These are phyloP conservation scores for Microhierax caerulescens DNA, from an alignment of 2,797 vertebrate genomes.

Conservation along the genomic window DNA sequence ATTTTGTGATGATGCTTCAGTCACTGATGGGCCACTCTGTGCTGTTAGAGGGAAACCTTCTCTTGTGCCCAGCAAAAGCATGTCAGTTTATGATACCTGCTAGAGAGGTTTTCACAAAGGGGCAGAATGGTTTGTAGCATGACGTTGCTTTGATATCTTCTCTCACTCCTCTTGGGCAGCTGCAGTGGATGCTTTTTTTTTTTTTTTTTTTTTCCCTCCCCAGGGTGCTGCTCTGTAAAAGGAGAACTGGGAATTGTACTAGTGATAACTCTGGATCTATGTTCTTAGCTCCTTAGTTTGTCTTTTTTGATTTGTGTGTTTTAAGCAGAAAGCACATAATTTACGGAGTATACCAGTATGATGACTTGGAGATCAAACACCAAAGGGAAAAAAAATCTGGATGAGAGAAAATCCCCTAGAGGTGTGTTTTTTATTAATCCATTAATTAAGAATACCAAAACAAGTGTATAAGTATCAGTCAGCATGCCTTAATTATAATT, in stretches of 20 bases:
- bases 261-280: neutral
- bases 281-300: neutral
- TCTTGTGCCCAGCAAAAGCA: neutral
- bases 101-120: neutral
- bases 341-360: neutral
- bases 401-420: neutral
- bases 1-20: neutral
- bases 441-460: slow-evolving; percentile 12
- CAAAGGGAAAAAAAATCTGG: neutral
- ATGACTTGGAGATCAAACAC: neutral
- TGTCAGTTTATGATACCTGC: neutral
- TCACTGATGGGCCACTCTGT: neutral
- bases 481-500: slow-evolving; percentile 4
- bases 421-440: neutral
- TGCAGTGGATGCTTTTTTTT: neutral
- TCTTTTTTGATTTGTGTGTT: neutral
- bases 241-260: neutral
- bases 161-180: neutral
- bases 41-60: neutral
- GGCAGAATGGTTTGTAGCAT: neutral
- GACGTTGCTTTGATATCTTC: neutral
- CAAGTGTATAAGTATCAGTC: neutral
- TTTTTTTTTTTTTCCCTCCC: neutral
- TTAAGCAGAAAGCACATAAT: neutral
- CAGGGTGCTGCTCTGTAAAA: neutral